These are phyloP conservation scores for Trachelipus rathkii DNA, from an alignment of 1,140 invertebrate species.

Conservation along the genomic window DNA sequence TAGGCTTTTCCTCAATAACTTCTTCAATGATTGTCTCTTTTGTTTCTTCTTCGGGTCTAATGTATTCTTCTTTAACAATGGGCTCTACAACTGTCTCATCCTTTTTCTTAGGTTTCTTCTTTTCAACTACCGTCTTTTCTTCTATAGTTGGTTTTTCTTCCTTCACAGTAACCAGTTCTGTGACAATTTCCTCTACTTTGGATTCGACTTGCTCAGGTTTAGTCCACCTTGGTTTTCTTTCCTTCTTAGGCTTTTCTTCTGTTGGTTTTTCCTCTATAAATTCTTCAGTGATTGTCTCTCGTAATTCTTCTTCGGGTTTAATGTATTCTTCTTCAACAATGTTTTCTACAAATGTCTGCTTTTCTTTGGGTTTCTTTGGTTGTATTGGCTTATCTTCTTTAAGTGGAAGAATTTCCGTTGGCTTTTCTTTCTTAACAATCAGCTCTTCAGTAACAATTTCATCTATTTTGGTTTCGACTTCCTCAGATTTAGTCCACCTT, in stretches of 20 bases:
- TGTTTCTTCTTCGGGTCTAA: constrained; percentile 23
- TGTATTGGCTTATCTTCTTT: constrained; percentile 14
- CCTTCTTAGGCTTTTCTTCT: constrained; percentile 13
- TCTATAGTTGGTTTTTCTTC: constrained; percentile 28
- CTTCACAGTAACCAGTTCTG: constrained; percentile 32
- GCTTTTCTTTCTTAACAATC: not conserved
- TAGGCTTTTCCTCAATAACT: constrained; percentile 25
- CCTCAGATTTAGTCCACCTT: not conserved
- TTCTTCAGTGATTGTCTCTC: constrained; percentile 16
- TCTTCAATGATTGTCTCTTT: constrained; percentile 24
- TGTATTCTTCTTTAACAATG: constrained; percentile 24
- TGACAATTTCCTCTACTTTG: constrained; percentile 24
- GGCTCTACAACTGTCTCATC: constrained; percentile 24
- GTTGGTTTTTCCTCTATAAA: constrained; percentile 20
- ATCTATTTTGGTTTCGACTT: not conserved
- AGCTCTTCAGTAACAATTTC: constrained; percentile 7
- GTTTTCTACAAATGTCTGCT: constrained; percentile 11
- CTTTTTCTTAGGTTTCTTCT: constrained; percentile 26
- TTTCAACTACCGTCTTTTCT: constrained; percentile 27
- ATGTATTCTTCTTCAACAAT: constrained; percentile 12
- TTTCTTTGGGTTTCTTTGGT: not conserved
- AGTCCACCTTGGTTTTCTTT: not conserved
- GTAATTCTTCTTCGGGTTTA: not conserved
- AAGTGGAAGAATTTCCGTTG: not conserved
- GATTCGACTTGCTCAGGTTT: constrained; percentile 19